Evolutionary conservation across 2,888 invertebrate species (phyloP), one percentile per base, ranked within the genome.

Genomic region (Papilio demoleus): DNA sequence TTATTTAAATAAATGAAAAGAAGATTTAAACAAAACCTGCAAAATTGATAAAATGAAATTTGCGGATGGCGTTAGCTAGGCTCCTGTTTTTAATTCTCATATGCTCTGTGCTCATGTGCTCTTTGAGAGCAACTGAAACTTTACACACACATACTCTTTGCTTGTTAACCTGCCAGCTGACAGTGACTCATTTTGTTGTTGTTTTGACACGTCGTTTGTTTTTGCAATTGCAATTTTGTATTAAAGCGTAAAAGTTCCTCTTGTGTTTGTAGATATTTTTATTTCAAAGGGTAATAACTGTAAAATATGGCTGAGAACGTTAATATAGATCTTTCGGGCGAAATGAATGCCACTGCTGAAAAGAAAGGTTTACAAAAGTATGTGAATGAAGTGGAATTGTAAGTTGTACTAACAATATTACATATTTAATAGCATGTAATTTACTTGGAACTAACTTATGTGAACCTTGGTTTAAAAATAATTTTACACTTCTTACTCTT

Each of bases 311-410:
- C 90, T 67, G 93, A 93, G 76, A 89, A 86, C 72, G 89, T 93
- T 36, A 90, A 89, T 72, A 89, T 93, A 70, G 93, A 93, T 77
- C 78, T 93, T 67, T 87, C 92, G 4, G 93, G 93, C 66, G 92
- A 93, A 84, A 93, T 93, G 36, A 87, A 85, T 78, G 85, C 92
- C 17, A 82, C 88, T 14, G 75, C 83, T 8, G 90, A 92, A 77
- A 92, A 90, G 74, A 88, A 83, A 80, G 91, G 92, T 71, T 89
- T 92, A 67, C 90, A 90, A 87, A 93, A 93, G 93, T 93, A 92
- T 88, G 92, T 92, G 79, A 87, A 86, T 88, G 87, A 91, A 82
- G 77, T 90, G 82, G 92, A 92, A 85, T 81, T 88, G 92, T 92
- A 89, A 92, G 91, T 91, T 75, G 77, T 75, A 81, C 77, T 78